Evolutionary conservation across 2,797 vertebrate species (phyloP).

Genomic region (Notolabrus celidotus): DNA sequence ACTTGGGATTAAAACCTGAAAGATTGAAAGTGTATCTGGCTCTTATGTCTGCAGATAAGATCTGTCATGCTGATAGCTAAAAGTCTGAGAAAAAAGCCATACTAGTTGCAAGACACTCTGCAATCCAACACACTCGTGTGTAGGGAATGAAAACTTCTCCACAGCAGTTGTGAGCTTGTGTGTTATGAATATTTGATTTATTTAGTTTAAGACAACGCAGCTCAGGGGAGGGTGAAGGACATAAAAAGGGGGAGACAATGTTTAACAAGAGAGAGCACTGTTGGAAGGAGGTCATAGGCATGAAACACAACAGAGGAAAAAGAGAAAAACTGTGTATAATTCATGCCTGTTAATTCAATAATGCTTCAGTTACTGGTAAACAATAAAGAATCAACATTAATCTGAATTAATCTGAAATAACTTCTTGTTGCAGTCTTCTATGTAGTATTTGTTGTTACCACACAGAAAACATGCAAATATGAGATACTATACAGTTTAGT

Average conservation of each 20-base stretch:
- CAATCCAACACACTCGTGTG: background rate
- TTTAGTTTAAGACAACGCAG: slow-evolving; percentile 54
- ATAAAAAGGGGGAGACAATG: slow-evolving; percentile 38
- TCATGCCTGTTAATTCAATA: background rate
- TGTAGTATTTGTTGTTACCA: too few relatives aligned
- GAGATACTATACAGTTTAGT: too few relatives aligned
- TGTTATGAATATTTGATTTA: slow-evolving; percentile 67
- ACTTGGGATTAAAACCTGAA: background rate
- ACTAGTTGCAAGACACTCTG: slow-evolving; percentile 6
- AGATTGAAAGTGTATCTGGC: slow-evolving; percentile 1
- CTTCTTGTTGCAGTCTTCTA: too few relatives aligned
- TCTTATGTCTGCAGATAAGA: slow-evolving; percentile 9
- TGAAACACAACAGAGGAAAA: slow-evolving; percentile 19
- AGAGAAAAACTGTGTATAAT: background rate
- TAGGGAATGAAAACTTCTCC: slow-evolving; percentile 40
- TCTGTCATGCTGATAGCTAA: background rate
- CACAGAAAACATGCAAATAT: too few relatives aligned
- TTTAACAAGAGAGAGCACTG: slow-evolving; percentile 51
- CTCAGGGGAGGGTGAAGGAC: slow-evolving; percentile 1
- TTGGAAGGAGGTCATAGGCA: slow-evolving; percentile 14
- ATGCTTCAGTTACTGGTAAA: too few relatives aligned
- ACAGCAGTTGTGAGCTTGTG: slow-evolving; percentile 11
- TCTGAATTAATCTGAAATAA: too few relatives aligned
- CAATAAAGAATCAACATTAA: too few relatives aligned
- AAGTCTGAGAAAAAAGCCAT: background rate